phyloP scores from a whole-genome alignment of 2,888 invertebrate genomes.

The Diaperis boleti region DNA sequence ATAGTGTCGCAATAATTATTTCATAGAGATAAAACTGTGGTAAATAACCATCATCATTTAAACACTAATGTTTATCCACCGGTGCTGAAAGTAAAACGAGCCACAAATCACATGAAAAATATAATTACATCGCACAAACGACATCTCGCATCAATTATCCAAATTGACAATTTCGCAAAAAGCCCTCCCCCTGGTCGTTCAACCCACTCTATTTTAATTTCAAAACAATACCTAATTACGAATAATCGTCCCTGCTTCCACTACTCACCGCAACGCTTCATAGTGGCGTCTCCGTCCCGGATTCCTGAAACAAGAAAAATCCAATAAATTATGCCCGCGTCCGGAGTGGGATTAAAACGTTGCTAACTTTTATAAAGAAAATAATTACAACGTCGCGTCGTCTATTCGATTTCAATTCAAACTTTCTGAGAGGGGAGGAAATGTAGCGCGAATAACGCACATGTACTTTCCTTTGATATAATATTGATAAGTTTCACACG shows the following conservation, averaged over 20 bases:
- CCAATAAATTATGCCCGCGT: conserved; percentile 8
- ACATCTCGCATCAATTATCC: not conserved
- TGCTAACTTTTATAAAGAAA: conserved; percentile 30
- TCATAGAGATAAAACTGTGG: no score
- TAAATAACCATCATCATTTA: no score
- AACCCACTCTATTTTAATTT: not conserved
- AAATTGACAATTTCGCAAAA: not conserved
- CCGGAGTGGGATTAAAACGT: conserved; percentile 13
- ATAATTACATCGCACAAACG: not conserved
- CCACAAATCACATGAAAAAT: not conserved
- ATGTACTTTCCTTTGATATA: conserved; percentile 39
- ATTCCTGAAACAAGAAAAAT: conserved; percentile 32
- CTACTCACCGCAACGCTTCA: conserved; percentile 27
- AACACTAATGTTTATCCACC: no score
- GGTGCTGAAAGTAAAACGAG: not conserved
- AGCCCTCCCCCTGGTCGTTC: not conserved
- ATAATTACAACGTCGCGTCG: conserved; percentile 20
- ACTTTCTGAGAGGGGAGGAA: conserved; percentile 13
- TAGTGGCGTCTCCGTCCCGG: conserved; percentile 8
- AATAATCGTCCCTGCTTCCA: not conserved
- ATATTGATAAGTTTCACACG: conserved; percentile 41
- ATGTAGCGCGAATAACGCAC: conserved; percentile 41
- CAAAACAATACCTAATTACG: not conserved
- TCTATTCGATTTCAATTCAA: conserved; percentile 28
- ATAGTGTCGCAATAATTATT: no score